Base-by-base conservation (phyloP, 2,113 vertebrate genomes). In the Coregonus clupeaformis region DNA sequence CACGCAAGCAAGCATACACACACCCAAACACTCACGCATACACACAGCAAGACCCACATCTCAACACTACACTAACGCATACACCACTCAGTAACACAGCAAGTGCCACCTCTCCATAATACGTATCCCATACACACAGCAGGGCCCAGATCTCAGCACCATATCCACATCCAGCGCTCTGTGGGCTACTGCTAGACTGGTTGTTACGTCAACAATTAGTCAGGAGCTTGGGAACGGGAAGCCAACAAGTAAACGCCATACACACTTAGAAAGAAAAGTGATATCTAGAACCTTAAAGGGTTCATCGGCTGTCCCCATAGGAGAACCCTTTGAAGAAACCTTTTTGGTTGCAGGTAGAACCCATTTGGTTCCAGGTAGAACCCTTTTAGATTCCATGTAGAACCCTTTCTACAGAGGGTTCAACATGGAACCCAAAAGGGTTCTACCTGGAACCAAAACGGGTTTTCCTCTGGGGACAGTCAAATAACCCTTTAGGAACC, bases 1-100 rank as follows among this genome's bases (percentile, higher is more conserved):
- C 2, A 42, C 9, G 2, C 30, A 74, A 2, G 0, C 73, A 76
- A 12, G 24, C 24, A 52, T 71, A 25, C 55, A 52, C 65, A 32
- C 29, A 30, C 77, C 52, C 30, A 60, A 13, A 52, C 65, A 4
- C 55, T 27, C 47, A 64, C 25, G 67, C 52, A 68, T 30, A 62
- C 30, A 65, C 24, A 77, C 60, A 79, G 36, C 64, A 42, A 42
- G 36, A 42, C 62, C 49, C 36, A 42, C 36, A 63, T 65, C 36
- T 42, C 36, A 42, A 42, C 36, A 9, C 36, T 42, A 42, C 36
- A 42, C 36, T 9, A 42, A 9, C n/a, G 12, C 57, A 60, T 22
- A 60, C 57, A 60, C 57, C n/a, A 22, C 57, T n/a, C 18, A 60
- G 57, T 59, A 20, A 59, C n/a, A 20, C 57, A 59, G 57, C 6